Conservation (phyloP, 2,113 vertebrate species). For the Silurus glanis region DNA sequence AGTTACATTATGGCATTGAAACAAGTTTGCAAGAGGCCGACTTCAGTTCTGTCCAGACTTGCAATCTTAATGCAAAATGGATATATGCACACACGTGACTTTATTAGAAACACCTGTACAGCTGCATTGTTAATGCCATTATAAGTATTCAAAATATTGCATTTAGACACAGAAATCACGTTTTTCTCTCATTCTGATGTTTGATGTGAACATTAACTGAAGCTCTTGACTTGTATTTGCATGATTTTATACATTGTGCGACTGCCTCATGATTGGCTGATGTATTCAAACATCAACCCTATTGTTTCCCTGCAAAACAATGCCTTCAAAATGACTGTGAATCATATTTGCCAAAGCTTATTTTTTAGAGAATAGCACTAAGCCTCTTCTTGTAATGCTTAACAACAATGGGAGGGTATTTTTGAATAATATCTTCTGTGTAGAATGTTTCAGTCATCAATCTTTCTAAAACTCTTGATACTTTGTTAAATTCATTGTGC, state of each 20-base stretch:
- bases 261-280: not conserved
- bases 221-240: not conserved
- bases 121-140: not conserved
- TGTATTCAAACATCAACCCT: not conserved
- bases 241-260: not conserved
- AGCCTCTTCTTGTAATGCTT: not conserved
- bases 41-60: not conserved
- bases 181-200: not conserved
- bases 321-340: not conserved
- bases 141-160: not conserved
- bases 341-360: not conserved
- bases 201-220: not conserved
- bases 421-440: not conserved
- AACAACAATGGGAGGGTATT: not conserved
- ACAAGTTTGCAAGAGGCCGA: not conserved
- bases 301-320: not conserved
- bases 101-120: not conserved
- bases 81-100: not conserved
- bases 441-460: not conserved
- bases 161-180: not conserved
- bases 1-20: not conserved
- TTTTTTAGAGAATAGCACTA: not conserved
- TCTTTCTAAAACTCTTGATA: not conserved
- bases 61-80: not conserved
- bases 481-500: not conserved